A percentile compares a stretch with the other conserved stretches of the same genome.
These are phyloP conservation scores for Eucidaris tribuloides DNA, from an alignment of 35 echinoderm and acorn worm genomes.

Conservation along the genomic window DNA sequence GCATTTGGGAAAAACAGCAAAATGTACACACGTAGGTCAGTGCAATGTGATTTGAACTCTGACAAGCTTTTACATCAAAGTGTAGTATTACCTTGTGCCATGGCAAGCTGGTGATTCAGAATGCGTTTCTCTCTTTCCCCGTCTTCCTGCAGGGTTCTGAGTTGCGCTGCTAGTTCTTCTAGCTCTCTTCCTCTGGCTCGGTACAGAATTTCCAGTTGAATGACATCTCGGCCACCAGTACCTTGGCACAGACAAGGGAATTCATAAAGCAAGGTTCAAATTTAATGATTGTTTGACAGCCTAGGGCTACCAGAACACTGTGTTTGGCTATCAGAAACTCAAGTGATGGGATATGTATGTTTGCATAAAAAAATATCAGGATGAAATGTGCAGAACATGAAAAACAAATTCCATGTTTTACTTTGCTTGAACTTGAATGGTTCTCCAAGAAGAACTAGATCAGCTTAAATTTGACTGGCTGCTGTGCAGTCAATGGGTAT, in stretches of 20 bases:
- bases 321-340: neutral
- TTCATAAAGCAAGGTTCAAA: neutral
- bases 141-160: slow-evolving; percentile 71
- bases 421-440: neutral
- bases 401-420: neutral
- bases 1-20: too few relatives aligned
- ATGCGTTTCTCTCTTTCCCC: slow-evolving; percentile 69
- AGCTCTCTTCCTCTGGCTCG: slow-evolving; percentile 81
- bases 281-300: neutral
- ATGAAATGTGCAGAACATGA: neutral
- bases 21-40: too few relatives aligned
- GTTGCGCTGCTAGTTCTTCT: slow-evolving; percentile 59
- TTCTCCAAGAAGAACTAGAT: too few relatives aligned
- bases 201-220: slow-evolving; percentile 94
- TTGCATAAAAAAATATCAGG: neutral
- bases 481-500: too few relatives aligned
- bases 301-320: neutral
- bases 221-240: slow-evolving; percentile 40
- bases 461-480: too few relatives aligned
- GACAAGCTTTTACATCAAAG: too few relatives aligned
- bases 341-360: neutral
- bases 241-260: slow-evolving; percentile 10
- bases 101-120: slow-evolving; percentile 88
- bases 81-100: slow-evolving; percentile 57
- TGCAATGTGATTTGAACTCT: too few relatives aligned